Evolutionary conservation across 2,113 vertebrate species (phyloP).

Genomic region (Callorhinus ursinus): DNA sequence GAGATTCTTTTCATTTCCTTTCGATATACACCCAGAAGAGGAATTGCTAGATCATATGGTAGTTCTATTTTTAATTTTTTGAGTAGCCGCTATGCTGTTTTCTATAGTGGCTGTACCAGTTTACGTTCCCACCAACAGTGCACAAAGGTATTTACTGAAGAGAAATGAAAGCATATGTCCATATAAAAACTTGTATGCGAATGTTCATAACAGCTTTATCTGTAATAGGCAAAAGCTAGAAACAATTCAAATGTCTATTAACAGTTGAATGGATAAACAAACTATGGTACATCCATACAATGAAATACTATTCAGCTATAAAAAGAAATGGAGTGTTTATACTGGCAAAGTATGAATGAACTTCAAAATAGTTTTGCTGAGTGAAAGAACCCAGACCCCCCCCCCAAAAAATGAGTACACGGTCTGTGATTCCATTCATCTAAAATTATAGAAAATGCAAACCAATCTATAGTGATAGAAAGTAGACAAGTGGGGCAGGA

Average conservation of each 20-base stretch:
- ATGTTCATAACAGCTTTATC: neutral
- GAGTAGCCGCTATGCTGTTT: neutral
- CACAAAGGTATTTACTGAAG: neutral
- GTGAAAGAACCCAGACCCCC: neutral
- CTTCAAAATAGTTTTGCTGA: neutral
- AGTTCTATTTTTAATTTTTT: neutral
- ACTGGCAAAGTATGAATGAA: neutral
- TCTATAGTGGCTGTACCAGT: neutral
- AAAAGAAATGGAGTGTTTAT: neutral
- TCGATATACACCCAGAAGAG: neutral
- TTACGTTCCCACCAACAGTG: neutral
- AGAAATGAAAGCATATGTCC: neutral
- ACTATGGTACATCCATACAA: neutral
- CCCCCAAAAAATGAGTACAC: neutral
- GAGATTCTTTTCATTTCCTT: neutral
- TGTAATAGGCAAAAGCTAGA: neutral
- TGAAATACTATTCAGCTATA: neutral
- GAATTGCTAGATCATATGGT: neutral
- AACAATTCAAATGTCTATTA: neutral
- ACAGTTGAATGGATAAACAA: neutral
- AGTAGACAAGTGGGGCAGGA: neutral
- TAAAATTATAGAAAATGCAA: neutral
- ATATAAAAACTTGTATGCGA: neutral
- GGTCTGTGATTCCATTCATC: neutral
- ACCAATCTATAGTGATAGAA: neutral